Evolutionary conservation across 2,888 invertebrate species (phyloP), one percentile per base, ranked within the genome.

Genomic region (Petrolisthes cinctipes): DNA sequence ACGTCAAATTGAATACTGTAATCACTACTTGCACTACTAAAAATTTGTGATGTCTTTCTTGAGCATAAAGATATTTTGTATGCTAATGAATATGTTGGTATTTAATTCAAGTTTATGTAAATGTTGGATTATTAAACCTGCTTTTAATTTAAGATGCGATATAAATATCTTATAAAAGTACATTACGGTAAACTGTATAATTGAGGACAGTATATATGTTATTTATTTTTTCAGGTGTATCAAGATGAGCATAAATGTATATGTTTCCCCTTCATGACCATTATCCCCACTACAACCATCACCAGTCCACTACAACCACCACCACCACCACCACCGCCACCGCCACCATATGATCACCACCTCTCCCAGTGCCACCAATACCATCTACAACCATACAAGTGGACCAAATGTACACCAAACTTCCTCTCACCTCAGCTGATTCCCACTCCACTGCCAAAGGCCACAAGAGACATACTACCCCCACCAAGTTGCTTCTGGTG

Each of bases 241-340:
- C 71, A 71, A 71, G 71, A 71, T 11, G 71, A 71, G 71, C 20
- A 23, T 82, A 76, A 23, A 53, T 68, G 57, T 51, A 82, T n/a
- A 68, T 68, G 68, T 14, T 82, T 37, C n/a, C 23, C 37, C 76
- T 68, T n/a, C 51, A 82, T 68, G 51, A 37, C 66, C 53, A 75
- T 51, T 11, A 66, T 17, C 66, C 11, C 17, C 17, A 82, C 82
- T 68, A 82, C 82, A 66, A 82, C 82, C 68, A 68, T 68, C 82
- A 82, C 71, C 71, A 56, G 23, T 57, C 61, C 73, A 76, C 76
- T 51, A 76, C 71, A 6, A n/a, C 71, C 71, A 71, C 71, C 71
- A 71, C 81, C 57, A 17, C 53, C 53, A 80, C 80, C 56, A 76
- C 76, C 76, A 76, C 37, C 37, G 1, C 73, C 73, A 66, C 66